phyloP scores from a whole-genome alignment of 2,888 invertebrate species.

The Euspilapteryx auroguttella region DNA sequence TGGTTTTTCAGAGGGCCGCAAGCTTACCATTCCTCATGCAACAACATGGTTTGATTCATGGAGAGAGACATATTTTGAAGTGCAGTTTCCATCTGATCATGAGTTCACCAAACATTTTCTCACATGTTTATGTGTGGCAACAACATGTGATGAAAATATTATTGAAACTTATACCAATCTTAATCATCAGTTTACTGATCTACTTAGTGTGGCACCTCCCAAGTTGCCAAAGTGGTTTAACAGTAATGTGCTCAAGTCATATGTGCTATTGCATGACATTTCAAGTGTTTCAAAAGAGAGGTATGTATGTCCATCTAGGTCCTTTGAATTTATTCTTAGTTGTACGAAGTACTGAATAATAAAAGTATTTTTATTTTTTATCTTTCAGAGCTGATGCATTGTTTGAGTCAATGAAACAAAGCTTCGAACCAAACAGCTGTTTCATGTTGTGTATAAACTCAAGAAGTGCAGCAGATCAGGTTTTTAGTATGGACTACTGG shows the following conservation, averaged over 20 bases:
- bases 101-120: constrained; percentile 92
- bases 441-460: constrained; percentile 92
- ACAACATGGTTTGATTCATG: constrained; percentile 96
- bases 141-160: constrained; percentile 74
- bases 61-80: constrained; percentile 87
- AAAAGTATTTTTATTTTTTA: constrained; percentile 2
- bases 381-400: constrained; percentile 75
- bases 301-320: too few relatives aligned
- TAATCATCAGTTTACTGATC: constrained; percentile 77
- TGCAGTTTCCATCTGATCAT: constrained; percentile 90
- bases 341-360: too few relatives aligned
- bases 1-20: constrained; percentile 53
- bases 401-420: constrained; percentile 82
- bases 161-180: constrained; percentile 80
- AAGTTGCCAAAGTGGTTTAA: constrained; percentile 84
- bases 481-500: constrained; percentile 79
- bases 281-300: constrained; percentile 70
- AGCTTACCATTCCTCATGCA: constrained; percentile 71
- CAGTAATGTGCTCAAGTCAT: constrained; percentile 81
- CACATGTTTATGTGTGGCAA: constrained; percentile 78
- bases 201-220: constrained; percentile 73
- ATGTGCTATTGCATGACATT: constrained; percentile 87
- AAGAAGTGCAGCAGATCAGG: constrained; percentile 59
- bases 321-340: too few relatives aligned
- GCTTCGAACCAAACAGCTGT: constrained; percentile 85